Evolutionary conservation across 2,888 invertebrate species (phyloP).

Genomic region (Cheilosia vulpina): DNA sequence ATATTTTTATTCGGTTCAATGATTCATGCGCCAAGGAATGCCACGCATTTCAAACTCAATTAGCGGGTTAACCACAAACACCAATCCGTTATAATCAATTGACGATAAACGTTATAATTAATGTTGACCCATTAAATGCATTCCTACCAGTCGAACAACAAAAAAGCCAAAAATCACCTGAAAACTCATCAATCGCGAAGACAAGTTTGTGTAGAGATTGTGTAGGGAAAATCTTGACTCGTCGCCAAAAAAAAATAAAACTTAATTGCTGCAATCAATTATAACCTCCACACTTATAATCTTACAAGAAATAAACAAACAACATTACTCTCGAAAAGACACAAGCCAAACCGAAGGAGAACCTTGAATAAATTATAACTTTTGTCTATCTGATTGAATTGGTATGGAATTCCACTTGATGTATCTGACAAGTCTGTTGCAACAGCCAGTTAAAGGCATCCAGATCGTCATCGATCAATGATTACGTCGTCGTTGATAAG

Average conservation of each 20-base stretch:
- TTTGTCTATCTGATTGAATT: conserved; percentile 69
- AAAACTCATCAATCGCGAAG: conserved; percentile 34
- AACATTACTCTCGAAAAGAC: conserved; percentile 5
- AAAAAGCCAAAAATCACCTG: conserved; percentile 14
- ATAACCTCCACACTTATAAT: conserved; percentile 58
- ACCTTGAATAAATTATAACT: conserved; percentile 68
- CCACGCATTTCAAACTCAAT: conserved; percentile 45
- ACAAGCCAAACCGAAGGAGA: conserved; percentile 51
- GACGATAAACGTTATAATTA: conserved; percentile 61
- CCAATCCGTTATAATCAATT: conserved; percentile 41
- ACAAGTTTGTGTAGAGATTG: background rate
- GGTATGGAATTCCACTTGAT: conserved; percentile 59
- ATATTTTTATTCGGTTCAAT: conserved; percentile 43
- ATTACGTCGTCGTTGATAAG: conserved; percentile 53
- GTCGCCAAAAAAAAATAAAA: background rate
- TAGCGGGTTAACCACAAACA: conserved; percentile 42
- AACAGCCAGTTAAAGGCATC: background rate
- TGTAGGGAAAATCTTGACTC: background rate
- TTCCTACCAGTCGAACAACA: background rate
- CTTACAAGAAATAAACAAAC: conserved; percentile 6
- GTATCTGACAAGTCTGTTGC: conserved; percentile 22
- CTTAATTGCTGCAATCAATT: conserved; percentile 60
- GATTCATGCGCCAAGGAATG: conserved; percentile 57
- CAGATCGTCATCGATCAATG: conserved; percentile 63
- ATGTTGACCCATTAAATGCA: conserved; percentile 4